phyloP scores from a whole-genome alignment of 2,797 vertebrate genomes.

The Odontamblyopus lacepedii region DNA sequence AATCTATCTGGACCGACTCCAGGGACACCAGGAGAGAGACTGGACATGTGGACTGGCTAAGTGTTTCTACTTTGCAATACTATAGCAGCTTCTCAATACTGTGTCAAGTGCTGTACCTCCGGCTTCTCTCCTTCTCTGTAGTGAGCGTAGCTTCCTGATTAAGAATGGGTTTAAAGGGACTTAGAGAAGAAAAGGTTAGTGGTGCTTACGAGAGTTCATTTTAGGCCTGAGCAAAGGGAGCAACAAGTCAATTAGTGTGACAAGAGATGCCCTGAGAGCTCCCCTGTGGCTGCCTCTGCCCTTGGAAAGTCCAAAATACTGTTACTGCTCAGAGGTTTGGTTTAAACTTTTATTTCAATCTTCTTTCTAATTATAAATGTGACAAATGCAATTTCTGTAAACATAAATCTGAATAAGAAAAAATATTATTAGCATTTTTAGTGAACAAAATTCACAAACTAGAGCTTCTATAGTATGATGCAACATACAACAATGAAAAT shows the following conservation, averaged over 20 bases:
- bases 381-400: neutral
- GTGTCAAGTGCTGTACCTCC: constrained; percentile 27
- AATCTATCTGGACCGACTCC: constrained; percentile 54
- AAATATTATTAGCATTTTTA: no score
- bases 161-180: constrained; percentile 11
- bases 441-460: no score
- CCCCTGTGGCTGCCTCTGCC: constrained; percentile 12
- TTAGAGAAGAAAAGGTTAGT: constrained; percentile 22
- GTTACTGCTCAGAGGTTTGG: neutral
- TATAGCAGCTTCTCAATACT: constrained; percentile 20
- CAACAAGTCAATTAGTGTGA: constrained; percentile 36
- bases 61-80: constrained; percentile 32
- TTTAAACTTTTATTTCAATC: neutral
- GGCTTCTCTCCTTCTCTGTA: constrained; percentile 18
- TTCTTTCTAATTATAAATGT: neutral
- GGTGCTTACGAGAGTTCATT: constrained; percentile 29
- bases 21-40: constrained; percentile 31
- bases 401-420: neutral
- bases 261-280: constrained; percentile 36
- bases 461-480: no score
- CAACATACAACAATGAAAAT: no score
- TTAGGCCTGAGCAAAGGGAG: constrained; percentile 23
- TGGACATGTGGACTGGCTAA: constrained; percentile 39
- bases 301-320: constrained; percentile 13
- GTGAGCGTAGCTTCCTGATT: constrained; percentile 21